Base-by-base conservation (phyloP, 2,888 invertebrate genomes). In the Psylliodes chrysocephalus region DNA sequence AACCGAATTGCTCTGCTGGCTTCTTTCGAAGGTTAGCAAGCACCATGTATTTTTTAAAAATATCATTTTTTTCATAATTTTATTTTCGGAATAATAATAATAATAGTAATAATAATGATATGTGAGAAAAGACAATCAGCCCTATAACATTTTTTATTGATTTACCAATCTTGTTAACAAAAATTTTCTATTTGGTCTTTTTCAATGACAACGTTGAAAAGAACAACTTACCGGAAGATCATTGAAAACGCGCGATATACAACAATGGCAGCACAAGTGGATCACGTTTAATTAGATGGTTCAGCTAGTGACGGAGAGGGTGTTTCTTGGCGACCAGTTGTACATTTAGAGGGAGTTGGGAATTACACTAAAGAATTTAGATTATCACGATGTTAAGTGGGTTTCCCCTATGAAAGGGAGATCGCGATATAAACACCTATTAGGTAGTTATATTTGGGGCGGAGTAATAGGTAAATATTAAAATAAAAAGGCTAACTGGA, bases 241-340 rank as follows among this genome's bases (percentile, higher is more conserved):
- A 44, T 40, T 33, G 12, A n/a, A 55, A 53, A 60, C 52, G 63
- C 63, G 49, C 44, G 35, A 15, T 44, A 53, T 52, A 51, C 60
- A 35, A 25, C 71, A 72, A 73, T 71, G 60, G 66, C 66, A 63
- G 61, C 51, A 65, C 69, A 71, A 73, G 67, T 70, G 73, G 68
- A 65, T 59, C 65, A 47, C 67, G 68, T 70, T 71, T 73, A 72
- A 73, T 73, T 73, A 73, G 70, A 69, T 67, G 59, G 65, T 55
- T 56, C 64, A 57, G 44, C 56, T 47, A 60, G 60, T 60, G 56
- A 63, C 60, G 49, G 54, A 19, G 67, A 67, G 72, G 72, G 72
- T 70, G 72, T 72, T 63, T 71, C 72, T 72, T 72, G 71, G 72
- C 71, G 69, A 72, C 72, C 61, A 49, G 49, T 12, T 62, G 42